Base-by-base conservation (phyloP, 2,888 invertebrate genomes). In the Cetonia aurata region DNA sequence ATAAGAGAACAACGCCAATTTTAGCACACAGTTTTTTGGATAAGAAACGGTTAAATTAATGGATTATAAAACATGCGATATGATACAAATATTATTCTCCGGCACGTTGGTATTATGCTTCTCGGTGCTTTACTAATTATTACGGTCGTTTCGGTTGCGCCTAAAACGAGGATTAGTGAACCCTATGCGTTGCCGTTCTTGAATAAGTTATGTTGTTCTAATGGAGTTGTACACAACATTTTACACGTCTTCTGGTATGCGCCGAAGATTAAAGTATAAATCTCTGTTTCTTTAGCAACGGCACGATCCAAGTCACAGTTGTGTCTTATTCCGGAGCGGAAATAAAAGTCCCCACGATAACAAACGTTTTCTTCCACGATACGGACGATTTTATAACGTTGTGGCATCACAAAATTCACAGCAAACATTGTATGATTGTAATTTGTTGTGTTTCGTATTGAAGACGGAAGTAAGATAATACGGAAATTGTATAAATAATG, bases 231-330 rank as follows among this genome's bases (percentile, higher is more conserved):
- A 73, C 70, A 76, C 75, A 74, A 77, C 77, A 75, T 77, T 77
- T 77, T 73, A 73, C 70, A 74, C 73, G 68, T 69, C 44, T 70
- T 72, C 60, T 67, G 69, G 70, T 71, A 73, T 75, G 73, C 74
- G 74, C 70, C 70, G 67, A 72, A 79, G 79, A 79, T 80, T 79
- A 78, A 75, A 77, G 77, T 76, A 75, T 75, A 78, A 80, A 79
- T 80, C 81, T 79, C 75, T 79, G 81, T 80, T 78, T 79, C 79
- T 79, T 76, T 79, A 79, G 78, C 77, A 81, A 80, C 79, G 80
- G 80, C 81, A 80, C 81, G 81, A 69, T 78, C 71, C 48, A 48
- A 62, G 62, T 25, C 44, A 19, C 62, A 48, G 48, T 62, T 50
- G 48, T 62, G 62, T 62, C 48, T 48, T 62, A 48, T 48, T 50